Base-by-base conservation (phyloP, 2,113 vertebrate species). In the Orthonyx spaldingii region DNA sequence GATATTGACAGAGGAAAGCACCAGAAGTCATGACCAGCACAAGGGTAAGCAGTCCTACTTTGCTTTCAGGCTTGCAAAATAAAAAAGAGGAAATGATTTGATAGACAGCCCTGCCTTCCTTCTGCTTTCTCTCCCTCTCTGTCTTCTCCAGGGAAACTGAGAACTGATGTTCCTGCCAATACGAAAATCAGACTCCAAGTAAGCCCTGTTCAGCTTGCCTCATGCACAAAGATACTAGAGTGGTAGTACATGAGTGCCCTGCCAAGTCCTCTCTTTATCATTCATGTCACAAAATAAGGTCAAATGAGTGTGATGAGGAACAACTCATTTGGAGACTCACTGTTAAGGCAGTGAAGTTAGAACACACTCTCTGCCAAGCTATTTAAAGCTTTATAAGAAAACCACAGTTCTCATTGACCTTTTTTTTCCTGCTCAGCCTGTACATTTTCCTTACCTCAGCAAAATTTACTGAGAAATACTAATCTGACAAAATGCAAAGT, bases 391-490 rank as follows among this genome's bases (percentile, higher is more conserved):
- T 57, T 60, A 13, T n/a, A 52, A 84, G 64, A 84, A 55, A 64
- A 65, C 41, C 0, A 2, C 26, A 75, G 42, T 23, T n/a, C 16
- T 4, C 3, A 5, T 0, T 68, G 49, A 63, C 55, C 17, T 39
- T 56, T 32, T 26, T 26, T 47, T 39, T 52, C 32, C 46, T 53
- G 27, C 55, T 69, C 24, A 49, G 32, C 11, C 44, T 68, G 21
- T 13, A 32, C 1, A 0, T 79, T 86, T 93, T 56, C 66, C 63
- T 84, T 86, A 56, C 32, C 46, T 88, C 94, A 94, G 66, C 63
- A 80, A 60, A 28, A 9, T 18, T 69, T 11, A 10, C 13, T 35
- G 18, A 64, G 64, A 88, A 93, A 83, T 32, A 79, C 8, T 7
- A 11, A 30, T 44, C 24, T 64, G 49, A 44, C 33, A 72, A 88